Evolutionary conservation across 2,888 invertebrate genomes (phyloP), one percentile per base, ranked within the genome.

Genomic region (Achlya flavicornis): DNA sequence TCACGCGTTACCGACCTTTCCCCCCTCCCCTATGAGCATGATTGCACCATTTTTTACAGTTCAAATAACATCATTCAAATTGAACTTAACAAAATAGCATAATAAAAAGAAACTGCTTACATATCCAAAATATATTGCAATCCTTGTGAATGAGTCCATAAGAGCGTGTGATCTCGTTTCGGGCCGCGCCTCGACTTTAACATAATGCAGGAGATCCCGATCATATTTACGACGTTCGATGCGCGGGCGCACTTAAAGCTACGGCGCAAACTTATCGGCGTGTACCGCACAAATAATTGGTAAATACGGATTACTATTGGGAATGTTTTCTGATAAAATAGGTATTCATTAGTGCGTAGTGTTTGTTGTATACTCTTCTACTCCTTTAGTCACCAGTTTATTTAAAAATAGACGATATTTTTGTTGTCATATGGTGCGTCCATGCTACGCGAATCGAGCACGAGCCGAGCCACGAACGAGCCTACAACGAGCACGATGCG

Each of bases 221-320:
- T 89, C 87, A 88, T 89, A 87, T 90, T 89, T 89, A 89, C 85
- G 88, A 81, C 66, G 82, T 72, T 60, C 68, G 73, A 71, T 76
- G 77, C 75, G 74, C 76, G 67, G 69, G 76, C 75, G 77, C 73
- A 72, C 76, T 70, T 73, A 71, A 69, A 63, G 61, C 68, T 60
- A 68, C 43, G 60, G 59, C 63, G 62, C 62, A 61, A 62, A 79
- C 76, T 78, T 79, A 80, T 80, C 79, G 78, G 70, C 66, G 67
- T 63, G 66, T 67, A 69, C 68, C 72, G 68, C 65, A 71, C 75
- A 73, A 77, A 78, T 82, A 80, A 81, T 80, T 81, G 80, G 79
- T 67, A 16, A 43, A 60, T 14, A 19, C 60, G 60, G 19, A 60
- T 60, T 60, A 60, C 60, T 60, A 41, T 58, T 53, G 53, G 19